phyloP scores from a whole-genome alignment of 92 coral and sea anemone genomes.

The Palythoa heliodiscus region DNA sequence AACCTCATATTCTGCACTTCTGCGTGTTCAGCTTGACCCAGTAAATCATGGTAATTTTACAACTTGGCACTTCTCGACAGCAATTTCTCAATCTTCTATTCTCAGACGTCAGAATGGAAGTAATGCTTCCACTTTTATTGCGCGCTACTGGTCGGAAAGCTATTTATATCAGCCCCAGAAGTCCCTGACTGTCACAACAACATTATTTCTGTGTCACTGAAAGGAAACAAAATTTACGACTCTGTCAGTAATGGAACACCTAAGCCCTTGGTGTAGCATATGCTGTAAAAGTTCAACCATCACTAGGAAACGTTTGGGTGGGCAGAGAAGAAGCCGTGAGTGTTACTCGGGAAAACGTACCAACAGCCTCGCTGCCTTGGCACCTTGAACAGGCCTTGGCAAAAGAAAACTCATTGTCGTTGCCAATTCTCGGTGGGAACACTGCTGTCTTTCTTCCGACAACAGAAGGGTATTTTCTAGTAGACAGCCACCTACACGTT shows the following conservation, averaged over 20 bases:
- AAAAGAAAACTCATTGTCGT: conserved; percentile 31
- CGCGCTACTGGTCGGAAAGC: neutral
- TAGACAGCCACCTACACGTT: conserved; percentile 51
- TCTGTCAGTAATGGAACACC: conserved; percentile 2
- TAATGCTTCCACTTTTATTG: conserved; percentile 16
- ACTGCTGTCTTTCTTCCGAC: conserved; percentile 47
- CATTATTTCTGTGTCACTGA: neutral
- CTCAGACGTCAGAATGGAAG: conserved; percentile 14
- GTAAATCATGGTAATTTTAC: conserved; percentile 15
- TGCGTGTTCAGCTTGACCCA: conserved; percentile 2
- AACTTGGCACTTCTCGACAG: conserved; percentile 16
- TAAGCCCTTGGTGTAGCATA: conserved; percentile 25
- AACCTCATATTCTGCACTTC: neutral
- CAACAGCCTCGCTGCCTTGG: conserved; percentile 42
- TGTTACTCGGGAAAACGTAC: conserved; percentile 35
- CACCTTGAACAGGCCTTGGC: conserved; percentile 33
- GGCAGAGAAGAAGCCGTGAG: conserved; percentile 45
- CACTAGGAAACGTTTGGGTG: conserved; percentile 19
- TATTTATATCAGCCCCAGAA: neutral
- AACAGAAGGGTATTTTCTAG: conserved; percentile 32
- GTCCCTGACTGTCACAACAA: conserved; percentile 1
- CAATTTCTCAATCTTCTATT: conserved; percentile 13
- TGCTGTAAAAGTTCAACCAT: conserved; percentile 16
- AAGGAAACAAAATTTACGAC: conserved; percentile 8
- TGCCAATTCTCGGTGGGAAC: conserved; percentile 31